phyloP scores from a whole-genome alignment of 2,888 invertebrate genomes.

The Rhagonycha lutea region DNA sequence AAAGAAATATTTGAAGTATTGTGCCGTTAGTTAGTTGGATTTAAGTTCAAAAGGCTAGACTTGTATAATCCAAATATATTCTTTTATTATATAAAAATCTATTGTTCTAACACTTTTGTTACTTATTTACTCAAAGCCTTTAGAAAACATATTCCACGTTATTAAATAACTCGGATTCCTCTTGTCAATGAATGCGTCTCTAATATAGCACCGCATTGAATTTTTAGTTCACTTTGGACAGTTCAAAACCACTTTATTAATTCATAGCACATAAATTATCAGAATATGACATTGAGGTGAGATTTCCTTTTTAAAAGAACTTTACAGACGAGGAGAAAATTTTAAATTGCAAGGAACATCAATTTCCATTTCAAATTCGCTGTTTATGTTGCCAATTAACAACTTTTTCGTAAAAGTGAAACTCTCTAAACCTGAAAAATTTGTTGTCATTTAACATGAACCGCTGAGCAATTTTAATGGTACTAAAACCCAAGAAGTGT shows the following conservation, averaged over 20 bases:
- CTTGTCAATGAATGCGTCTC: too few relatives aligned
- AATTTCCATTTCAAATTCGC: not conserved
- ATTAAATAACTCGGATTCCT: not conserved
- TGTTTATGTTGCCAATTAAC: not conserved
- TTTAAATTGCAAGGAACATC: not conserved
- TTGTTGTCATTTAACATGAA: not conserved
- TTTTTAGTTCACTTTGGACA: too few relatives aligned
- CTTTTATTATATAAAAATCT: not conserved
- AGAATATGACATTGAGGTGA: not conserved
- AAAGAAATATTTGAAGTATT: constrained; percentile 17
- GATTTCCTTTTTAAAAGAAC: not conserved
- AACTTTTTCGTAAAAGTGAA: not conserved
- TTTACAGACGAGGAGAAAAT: not conserved
- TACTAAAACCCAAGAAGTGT: not conserved
- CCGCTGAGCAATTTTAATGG: not conserved
- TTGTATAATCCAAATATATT: constrained; percentile 21
- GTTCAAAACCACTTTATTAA: too few relatives aligned
- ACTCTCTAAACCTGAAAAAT: not conserved
- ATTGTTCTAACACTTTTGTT: not conserved
- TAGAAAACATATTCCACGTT: not conserved
- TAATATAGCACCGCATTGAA: too few relatives aligned
- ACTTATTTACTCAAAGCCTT: not conserved
- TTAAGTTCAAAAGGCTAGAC: constrained; percentile 28
- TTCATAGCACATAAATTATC: too few relatives aligned
- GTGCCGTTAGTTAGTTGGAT: constrained; percentile 27